Conservation (phyloP, 2,888 invertebrate genomes). For the Saturnia japonica region DNA sequence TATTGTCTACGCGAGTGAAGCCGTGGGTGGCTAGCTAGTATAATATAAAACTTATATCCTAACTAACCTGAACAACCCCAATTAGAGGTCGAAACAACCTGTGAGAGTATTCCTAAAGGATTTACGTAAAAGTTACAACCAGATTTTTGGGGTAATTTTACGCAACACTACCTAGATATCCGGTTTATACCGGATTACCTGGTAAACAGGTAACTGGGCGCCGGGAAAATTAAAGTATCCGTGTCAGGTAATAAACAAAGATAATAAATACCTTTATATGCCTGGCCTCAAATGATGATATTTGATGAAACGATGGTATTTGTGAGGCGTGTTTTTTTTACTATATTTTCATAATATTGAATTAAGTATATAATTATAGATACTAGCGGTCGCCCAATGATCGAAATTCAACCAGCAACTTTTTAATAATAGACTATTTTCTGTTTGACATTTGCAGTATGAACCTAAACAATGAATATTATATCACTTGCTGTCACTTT, state of each 20-base stretch:
- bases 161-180: not conserved
- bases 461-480: too few species aligned
- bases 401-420: too few species aligned
- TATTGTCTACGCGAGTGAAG: not conserved
- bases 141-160: not conserved
- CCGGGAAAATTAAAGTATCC: not conserved
- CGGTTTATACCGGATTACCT: conserved; percentile 8
- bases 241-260: not conserved
- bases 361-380: too few species aligned
- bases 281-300: too few species aligned
- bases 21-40: not conserved
- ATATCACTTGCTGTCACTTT: too few species aligned
- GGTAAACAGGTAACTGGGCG: not conserved
- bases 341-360: too few species aligned
- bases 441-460: too few species aligned
- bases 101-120: not conserved
- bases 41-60: not conserved
- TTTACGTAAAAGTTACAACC: conserved; percentile 1
- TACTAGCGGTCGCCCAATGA: too few species aligned
- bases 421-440: too few species aligned
- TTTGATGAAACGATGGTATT: too few species aligned
- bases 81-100: not conserved
- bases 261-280: not conserved
- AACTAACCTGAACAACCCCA: not conserved
- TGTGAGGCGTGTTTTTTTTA: too few species aligned